phyloP scores from a whole-genome alignment of 2,888 invertebrate species.

The Phasia obesa region DNA sequence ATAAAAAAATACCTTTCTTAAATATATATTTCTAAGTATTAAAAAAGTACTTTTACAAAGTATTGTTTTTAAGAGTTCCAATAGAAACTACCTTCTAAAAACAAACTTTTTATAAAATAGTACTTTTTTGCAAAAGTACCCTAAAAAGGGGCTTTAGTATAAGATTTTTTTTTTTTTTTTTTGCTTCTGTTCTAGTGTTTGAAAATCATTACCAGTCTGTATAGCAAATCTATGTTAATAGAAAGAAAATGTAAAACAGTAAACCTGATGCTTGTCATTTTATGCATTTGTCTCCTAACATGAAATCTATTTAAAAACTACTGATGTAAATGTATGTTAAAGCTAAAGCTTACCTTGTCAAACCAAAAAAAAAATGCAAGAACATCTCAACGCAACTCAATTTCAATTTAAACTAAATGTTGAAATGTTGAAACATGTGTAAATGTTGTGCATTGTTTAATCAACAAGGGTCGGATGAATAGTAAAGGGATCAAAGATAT shows the following conservation, averaged over 20 bases:
- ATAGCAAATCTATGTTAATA: no score
- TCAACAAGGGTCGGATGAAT: not conserved
- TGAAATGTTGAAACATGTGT: not conserved
- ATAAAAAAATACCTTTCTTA: no score
- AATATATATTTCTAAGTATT: no score
- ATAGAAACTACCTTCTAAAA: no score
- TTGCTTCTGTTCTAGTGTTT: not conserved
- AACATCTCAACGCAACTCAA: conserved; percentile 12
- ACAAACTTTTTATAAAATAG: not conserved
- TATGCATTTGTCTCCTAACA: no score
- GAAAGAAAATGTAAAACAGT: no score
- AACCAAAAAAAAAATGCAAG: not conserved
- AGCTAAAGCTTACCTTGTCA: no score
- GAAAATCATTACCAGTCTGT: no score
- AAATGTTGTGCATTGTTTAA: conserved; percentile 16
- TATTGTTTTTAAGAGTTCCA: not conserved
- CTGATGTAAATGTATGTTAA: no score
- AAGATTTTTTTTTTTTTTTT: no score
- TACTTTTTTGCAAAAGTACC: not conserved
- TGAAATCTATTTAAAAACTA: not conserved
- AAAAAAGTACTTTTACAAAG: not conserved
- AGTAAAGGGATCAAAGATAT: not conserved
- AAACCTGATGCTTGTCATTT: no score
- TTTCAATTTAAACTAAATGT: conserved; percentile 17
- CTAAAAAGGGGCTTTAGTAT: not conserved